These are phyloP conservation scores for Myripristis jacobus DNA, from an alignment of 2,797 vertebrate species.

Conservation along the genomic window DNA sequence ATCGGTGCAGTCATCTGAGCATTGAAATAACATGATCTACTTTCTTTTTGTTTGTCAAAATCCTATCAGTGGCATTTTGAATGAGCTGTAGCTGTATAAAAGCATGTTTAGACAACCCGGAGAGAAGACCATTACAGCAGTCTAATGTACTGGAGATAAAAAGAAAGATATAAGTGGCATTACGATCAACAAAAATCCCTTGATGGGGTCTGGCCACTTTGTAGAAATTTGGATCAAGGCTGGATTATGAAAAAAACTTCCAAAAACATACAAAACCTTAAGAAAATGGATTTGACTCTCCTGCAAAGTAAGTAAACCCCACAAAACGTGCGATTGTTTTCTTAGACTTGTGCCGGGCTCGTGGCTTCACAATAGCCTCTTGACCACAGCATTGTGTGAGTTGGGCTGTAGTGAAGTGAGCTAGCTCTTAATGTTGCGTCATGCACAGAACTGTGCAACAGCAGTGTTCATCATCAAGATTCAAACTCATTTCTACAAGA, in stretches of 20 bases:
- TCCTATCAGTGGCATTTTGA: no score
- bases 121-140: no score
- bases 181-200: constrained; percentile 5
- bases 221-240: not conserved
- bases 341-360: constrained; percentile 15
- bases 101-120: no score
- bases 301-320: not conserved
- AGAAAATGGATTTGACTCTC: not conserved
- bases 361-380: constrained; percentile 42
- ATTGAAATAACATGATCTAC: no score
- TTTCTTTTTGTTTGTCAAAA: no score
- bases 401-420: not conserved
- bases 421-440: constrained; percentile 9
- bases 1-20: no score
- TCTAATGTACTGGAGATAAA: no score
- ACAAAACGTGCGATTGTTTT: constrained; percentile 22
- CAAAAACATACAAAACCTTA: not conserved
- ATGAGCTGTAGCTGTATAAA: no score
- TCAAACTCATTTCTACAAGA: not conserved
- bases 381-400: constrained; percentile 22
- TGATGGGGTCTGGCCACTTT: constrained; percentile 18
- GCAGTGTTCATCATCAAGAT: not conserved
- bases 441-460: constrained; percentile 1
- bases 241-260: not conserved
- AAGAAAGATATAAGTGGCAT: constrained; percentile 26